phyloP scores from a whole-genome alignment of 2,888 invertebrate species.

The Blera fallax region DNA sequence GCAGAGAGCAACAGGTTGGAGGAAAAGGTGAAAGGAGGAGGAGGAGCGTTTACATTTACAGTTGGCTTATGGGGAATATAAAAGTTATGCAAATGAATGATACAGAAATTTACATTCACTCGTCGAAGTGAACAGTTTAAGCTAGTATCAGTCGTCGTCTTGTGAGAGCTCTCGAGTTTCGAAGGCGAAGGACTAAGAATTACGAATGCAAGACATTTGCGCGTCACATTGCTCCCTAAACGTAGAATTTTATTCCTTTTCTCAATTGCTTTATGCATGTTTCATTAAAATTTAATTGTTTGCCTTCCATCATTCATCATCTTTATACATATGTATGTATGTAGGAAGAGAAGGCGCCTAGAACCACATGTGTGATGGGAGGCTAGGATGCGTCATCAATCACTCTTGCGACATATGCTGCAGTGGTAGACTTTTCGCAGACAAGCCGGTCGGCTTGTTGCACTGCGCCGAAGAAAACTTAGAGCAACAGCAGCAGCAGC shows the following conservation, averaged over 20 bases:
- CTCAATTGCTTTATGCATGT: conserved; percentile 41
- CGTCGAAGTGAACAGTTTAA: conserved; percentile 27
- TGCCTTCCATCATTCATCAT: conserved; percentile 61
- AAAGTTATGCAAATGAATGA: conserved; percentile 47
- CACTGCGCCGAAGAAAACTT: conserved; percentile 48
- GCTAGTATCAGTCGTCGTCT: background rate
- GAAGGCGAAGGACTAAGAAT: conserved; percentile 37
- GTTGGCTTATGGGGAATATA: conserved; percentile 49
- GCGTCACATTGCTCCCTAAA: conserved; percentile 21
- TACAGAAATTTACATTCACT: conserved; percentile 52
- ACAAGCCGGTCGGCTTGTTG: conserved; percentile 58
- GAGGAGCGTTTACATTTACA: conserved; percentile 38
- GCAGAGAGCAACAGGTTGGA: conserved; percentile 44
- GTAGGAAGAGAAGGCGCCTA: background rate
- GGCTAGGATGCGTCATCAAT: conserved; percentile 62
- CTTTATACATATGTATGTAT: too few species aligned
- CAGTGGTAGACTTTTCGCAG: conserved; percentile 65
- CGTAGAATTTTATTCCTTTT: conserved; percentile 20
- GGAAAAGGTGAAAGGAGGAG: conserved; percentile 27
- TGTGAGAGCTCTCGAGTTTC: conserved; percentile 14
- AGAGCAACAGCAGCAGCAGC: too few species aligned
- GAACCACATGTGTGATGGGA: background rate
- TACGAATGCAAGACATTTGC: conserved; percentile 59
- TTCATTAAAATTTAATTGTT: conserved; percentile 70
- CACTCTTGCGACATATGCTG: conserved; percentile 69